Conservation (phyloP, 2,888 invertebrate genomes). For the Endotricha flammealis region DNA sequence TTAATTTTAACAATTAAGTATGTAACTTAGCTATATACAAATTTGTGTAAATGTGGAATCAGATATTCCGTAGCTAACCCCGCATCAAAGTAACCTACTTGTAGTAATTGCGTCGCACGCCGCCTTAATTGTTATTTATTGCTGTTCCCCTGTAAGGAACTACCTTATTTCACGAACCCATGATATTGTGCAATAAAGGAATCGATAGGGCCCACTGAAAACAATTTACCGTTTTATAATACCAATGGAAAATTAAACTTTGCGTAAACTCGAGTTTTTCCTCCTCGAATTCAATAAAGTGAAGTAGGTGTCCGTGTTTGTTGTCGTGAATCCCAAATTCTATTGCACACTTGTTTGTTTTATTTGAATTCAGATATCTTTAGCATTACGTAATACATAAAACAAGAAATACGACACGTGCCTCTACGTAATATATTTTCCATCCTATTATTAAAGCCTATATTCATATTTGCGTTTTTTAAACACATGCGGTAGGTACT, state of each 20-base stretch:
- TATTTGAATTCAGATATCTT: too few relatives aligned
- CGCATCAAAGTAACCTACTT: background rate
- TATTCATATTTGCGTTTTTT: too few relatives aligned
- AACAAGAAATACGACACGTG: too few relatives aligned
- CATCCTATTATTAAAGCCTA: too few relatives aligned
- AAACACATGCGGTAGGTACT: too few relatives aligned
- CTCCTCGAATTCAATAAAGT: background rate
- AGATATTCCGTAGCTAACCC: too few relatives aligned
- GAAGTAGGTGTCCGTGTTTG: background rate
- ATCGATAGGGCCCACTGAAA: constrained; percentile 27
- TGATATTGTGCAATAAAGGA: constrained; percentile 24
- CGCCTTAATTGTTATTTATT: constrained; percentile 43
- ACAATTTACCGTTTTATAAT: constrained; percentile 22
- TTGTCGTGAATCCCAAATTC: background rate
- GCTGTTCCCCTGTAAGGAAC: constrained; percentile 34
- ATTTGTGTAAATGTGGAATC: too few relatives aligned
- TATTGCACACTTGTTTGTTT: background rate
- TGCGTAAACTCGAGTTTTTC: background rate
- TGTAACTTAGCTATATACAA: too few relatives aligned
- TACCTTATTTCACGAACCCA: constrained; percentile 34
- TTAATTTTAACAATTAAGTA: too few relatives aligned
- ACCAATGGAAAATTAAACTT: background rate
- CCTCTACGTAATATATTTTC: too few relatives aligned
- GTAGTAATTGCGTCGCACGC: background rate
- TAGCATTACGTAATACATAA: too few relatives aligned